Evolutionary conservation across 2,888 invertebrate genomes (phyloP), one percentile per base, ranked within the genome.

Genomic region (Automeris io): DNA sequence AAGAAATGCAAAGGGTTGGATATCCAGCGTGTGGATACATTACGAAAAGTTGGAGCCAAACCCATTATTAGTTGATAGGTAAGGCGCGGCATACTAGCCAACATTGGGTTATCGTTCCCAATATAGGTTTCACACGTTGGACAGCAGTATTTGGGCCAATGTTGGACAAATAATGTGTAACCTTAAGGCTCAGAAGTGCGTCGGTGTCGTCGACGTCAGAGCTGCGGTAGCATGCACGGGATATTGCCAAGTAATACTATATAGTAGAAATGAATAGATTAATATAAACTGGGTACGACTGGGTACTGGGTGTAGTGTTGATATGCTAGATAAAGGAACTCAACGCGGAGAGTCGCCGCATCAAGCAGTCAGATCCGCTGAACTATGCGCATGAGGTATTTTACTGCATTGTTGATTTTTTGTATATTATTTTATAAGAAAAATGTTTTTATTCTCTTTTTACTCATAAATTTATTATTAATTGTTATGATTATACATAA

Each of bases 281-380:
- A 69, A 64, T 62, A 58, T 75, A 70, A 73, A 77, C 77, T 75
- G 76, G 75, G 74, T 77, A 75, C 72, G 66, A 60, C 51, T n/a
- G n/a, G n/a, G n/a, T n/a, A n/a, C n/a, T n/a, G n/a, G n/a, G 60
- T 49, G 49, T 45, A 63, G 64, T 66, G 66, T 61, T 58, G n/a
- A 33, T 41, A 23, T 32, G 36, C 24, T 31, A 21, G 13, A 5
- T 7, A n/a, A 31, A n/a, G 25, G 21, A 18, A 26, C 36, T n/a
- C 8, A 7, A 23, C 25, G 24, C 6, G 25, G 11, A 19, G 21
- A 11, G 21, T 29, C 16, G 21, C 26, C 12, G 19, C 36, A 23
- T 35, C 32, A 26, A 43, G 43, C 46, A 57, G 54, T 52, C n/a
- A n/a, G n/a, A n/a, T n/a, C n/a, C n/a, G n/a, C n/a, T n/a, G n/a